Evolutionary conservation across 2,113 vertebrate genomes (phyloP).

Genomic region (Leptosomus discolor): DNA sequence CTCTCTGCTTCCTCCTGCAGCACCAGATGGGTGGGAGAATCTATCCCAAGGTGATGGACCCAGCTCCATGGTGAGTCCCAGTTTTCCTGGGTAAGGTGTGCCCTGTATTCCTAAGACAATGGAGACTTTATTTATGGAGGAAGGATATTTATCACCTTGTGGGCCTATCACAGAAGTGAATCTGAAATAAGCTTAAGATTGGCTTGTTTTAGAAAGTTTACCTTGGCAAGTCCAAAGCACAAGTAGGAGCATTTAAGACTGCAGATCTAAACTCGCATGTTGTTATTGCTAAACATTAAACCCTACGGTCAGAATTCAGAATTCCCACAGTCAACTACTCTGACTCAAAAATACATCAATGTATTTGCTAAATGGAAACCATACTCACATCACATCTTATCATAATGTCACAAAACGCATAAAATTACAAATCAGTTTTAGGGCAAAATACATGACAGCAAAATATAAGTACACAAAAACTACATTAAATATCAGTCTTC

Average conservation of each 20-base stretch:
- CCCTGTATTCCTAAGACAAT: background rate
- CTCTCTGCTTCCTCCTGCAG: background rate
- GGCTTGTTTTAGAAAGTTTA: constrained; percentile 54
- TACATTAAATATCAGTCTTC: constrained; percentile 93
- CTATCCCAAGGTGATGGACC: background rate
- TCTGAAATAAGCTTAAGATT: constrained; percentile 43
- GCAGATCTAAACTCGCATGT: background rate
- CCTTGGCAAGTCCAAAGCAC: constrained; percentile 42
- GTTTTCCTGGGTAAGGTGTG: background rate
- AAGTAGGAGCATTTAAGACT: constrained; percentile 45
- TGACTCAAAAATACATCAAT: constrained; percentile 69
- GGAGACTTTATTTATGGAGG: too few species aligned
- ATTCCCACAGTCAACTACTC: constrained; percentile 49
- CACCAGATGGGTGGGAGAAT: background rate
- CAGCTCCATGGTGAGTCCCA: background rate
- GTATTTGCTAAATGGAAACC: constrained; percentile 78
- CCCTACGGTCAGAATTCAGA: constrained; percentile 58
- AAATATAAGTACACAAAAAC: constrained; percentile 87
- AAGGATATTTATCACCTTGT: background rate
- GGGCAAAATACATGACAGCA: constrained; percentile 82
- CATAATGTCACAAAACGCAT: constrained; percentile 78
- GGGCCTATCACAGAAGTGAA: background rate
- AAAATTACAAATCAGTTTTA: constrained; percentile 83
- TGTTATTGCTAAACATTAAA: constrained; percentile 54
- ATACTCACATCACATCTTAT: constrained; percentile 68